These are phyloP conservation scores for Gerris lacustris DNA, from an alignment of 2,888 invertebrate species.

Conservation along the genomic window DNA sequence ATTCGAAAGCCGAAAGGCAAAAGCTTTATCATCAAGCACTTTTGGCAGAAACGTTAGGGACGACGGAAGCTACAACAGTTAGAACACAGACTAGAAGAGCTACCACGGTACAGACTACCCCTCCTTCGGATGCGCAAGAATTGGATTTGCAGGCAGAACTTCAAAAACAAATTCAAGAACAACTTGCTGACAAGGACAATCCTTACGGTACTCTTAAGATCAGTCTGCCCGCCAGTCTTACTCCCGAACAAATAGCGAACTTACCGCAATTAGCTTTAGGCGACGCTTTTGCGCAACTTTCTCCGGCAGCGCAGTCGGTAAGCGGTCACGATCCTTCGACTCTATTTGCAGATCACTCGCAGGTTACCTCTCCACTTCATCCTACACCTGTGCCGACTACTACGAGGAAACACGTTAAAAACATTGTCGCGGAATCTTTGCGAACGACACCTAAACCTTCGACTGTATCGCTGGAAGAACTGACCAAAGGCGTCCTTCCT, in stretches of 20 bases:
- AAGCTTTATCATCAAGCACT: conserved; percentile 27
- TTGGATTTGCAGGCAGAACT: conserved; percentile 46
- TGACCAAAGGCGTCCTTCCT: conserved; percentile 66
- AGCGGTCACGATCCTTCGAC: not conserved
- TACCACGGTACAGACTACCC: conserved; percentile 15
- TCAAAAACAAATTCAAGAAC: conserved; percentile 50
- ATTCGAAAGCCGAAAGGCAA: conserved; percentile 28
- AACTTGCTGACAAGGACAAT: conserved; percentile 24
- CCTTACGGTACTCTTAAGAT: conserved; percentile 24
- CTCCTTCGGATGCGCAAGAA: conserved; percentile 34
- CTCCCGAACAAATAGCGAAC: conserved; percentile 25
- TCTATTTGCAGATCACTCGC: not conserved
- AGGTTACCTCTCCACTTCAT: not conserved
- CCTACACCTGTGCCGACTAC: conserved; percentile 10
- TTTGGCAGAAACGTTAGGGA: conserved; percentile 22
- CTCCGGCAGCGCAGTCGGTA: not conserved
- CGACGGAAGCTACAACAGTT: conserved; percentile 33
- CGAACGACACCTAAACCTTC: conserved; percentile 47
- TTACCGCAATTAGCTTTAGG: conserved; percentile 24
- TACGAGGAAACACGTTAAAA: conserved; percentile 27
- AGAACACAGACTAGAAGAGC: conserved; percentile 18
- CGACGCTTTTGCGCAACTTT: conserved; percentile 21
- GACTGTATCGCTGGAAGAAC: conserved; percentile 56
- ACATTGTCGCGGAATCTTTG: conserved; percentile 29
- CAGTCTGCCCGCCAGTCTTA: conserved; percentile 23